phyloP scores from a whole-genome alignment of 64 coral and sea anemone species.

The Astreopora myriophthalma region DNA sequence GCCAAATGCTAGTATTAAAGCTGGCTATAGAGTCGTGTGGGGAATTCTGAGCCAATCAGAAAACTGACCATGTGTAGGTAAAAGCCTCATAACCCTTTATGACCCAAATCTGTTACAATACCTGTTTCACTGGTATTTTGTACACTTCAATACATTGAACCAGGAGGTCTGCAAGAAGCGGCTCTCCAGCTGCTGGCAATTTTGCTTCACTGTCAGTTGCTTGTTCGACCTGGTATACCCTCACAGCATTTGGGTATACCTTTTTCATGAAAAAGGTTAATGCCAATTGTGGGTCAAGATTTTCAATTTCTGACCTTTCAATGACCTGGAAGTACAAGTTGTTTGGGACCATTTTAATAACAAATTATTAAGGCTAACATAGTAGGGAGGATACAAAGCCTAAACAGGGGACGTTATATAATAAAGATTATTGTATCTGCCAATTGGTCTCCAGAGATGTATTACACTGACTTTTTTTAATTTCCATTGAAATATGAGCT shows the following conservation, averaged over 20 bases:
- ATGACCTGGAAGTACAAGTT: slow-evolving; percentile 32
- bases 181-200: neutral
- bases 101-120: neutral
- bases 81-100: neutral
- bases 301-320: slow-evolving; percentile 1
- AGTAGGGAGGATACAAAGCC: too few relatives aligned
- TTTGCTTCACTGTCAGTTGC: neutral
- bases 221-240: neutral
- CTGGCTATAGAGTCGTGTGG: neutral
- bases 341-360: neutral
- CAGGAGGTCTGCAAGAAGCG: neutral
- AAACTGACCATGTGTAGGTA: neutral
- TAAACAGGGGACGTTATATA: too few relatives aligned
- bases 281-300: neutral
- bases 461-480: neutral
- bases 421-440: neutral
- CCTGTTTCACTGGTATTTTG: neutral
- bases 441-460: neutral
- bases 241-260: neutral
- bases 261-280: neutral
- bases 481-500: too few relatives aligned
- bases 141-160: neutral
- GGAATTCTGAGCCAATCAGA: neutral
- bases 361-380: neutral
- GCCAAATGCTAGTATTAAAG: neutral